These are phyloP conservation scores for Gymnosoma rotundatum DNA, from an alignment of 2,888 invertebrate genomes.

Conservation along the genomic window DNA sequence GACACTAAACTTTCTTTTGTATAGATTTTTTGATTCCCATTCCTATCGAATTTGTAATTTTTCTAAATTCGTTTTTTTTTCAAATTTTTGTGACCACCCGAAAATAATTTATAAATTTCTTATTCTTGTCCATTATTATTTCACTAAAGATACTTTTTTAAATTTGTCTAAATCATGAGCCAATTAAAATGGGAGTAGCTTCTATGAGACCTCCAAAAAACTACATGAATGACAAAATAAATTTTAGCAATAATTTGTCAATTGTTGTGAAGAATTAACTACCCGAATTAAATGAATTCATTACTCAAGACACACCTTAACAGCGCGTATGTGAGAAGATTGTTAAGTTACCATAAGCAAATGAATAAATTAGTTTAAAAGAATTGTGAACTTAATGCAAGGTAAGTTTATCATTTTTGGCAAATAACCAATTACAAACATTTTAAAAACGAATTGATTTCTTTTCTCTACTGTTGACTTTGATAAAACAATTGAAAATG, in stretches of 20 bases:
- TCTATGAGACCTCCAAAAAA: neutral
- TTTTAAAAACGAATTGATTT: constrained; percentile 50
- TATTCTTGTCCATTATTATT: too few relatives aligned
- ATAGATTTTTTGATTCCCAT: too few relatives aligned
- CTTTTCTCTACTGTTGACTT: neutral
- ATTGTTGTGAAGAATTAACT: constrained; percentile 19
- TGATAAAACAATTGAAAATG: constrained; percentile 25
- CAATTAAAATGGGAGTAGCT: neutral
- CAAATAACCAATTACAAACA: constrained; percentile 42
- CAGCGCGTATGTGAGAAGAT: constrained; percentile 41
- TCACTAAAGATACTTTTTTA: too few relatives aligned
- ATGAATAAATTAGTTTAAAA: neutral
- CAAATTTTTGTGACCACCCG: too few relatives aligned
- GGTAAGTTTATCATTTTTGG: neutral
- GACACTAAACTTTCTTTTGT: too few relatives aligned
- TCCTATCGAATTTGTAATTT: too few relatives aligned
- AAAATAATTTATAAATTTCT: too few relatives aligned
- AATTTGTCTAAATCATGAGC: too few relatives aligned
- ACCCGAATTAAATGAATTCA: constrained; percentile 22
- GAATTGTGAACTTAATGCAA: too few relatives aligned
- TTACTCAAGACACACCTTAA: constrained; percentile 43
- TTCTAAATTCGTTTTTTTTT: too few relatives aligned
- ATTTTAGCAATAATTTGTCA: constrained; percentile 17
- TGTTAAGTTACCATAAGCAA: neutral
- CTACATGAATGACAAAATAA: neutral